Percentiles rank a stretch among this genome's conserved stretches.
phyloP scores from a whole-genome alignment of 2,113 vertebrate species.

The Odocoileus virginianus region DNA sequence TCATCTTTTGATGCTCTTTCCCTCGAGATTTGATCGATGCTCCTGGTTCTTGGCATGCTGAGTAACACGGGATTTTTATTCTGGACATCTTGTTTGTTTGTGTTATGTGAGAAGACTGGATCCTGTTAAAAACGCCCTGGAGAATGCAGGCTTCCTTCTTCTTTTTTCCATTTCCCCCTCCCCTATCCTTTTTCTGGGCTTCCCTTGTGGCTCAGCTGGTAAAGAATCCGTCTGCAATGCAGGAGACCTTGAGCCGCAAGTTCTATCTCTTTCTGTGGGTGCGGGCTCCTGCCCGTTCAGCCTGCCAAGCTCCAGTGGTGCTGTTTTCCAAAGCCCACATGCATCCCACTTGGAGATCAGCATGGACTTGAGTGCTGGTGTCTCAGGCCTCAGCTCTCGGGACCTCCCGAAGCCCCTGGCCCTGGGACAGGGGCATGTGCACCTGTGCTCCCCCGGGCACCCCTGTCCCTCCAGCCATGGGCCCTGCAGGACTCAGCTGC shows the following conservation, averaged over 20 bases:
- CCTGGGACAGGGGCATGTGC: neutral
- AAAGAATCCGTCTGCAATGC: neutral
- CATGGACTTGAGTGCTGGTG: neutral
- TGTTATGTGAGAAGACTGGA: neutral
- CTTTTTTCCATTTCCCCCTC: too few relatives aligned
- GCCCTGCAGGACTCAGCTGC: neutral
- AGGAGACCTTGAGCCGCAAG: neutral
- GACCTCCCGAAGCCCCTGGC: neutral
- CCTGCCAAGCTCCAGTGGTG: too few relatives aligned
- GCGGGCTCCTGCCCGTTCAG: fast-evolving
- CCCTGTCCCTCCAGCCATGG: neutral
- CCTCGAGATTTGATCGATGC: neutral
- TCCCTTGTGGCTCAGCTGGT: neutral
- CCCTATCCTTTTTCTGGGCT: neutral
- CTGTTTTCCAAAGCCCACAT: too few relatives aligned
- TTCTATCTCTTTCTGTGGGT: neutral
- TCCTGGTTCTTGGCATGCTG: neutral
- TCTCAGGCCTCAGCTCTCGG: neutral
- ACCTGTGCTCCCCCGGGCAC: neutral
- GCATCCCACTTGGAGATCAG: neutral
- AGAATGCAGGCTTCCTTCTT: neutral
- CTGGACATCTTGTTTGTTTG: neutral
- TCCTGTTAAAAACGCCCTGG: neutral
- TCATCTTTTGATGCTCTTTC: neutral
- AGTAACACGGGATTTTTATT: neutral